Percentiles rank a stretch among this genome's conserved stretches.
These are phyloP conservation scores for Neocloeon triangulifer DNA, from an alignment of 1,140 invertebrate genomes.

Conservation along the genomic window DNA sequence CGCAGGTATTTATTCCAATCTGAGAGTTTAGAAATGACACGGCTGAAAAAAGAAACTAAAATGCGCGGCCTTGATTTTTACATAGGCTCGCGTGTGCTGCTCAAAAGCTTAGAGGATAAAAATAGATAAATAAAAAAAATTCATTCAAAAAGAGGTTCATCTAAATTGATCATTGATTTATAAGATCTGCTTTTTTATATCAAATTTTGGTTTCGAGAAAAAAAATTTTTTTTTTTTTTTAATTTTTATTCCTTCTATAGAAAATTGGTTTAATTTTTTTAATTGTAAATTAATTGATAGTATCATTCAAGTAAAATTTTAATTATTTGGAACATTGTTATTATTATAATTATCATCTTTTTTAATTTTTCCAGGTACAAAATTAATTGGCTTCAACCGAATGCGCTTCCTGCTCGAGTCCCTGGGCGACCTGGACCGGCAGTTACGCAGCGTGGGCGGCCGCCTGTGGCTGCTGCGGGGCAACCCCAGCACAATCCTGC, in stretches of 20 bases:
- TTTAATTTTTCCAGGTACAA: slow-evolving; percentile 23
- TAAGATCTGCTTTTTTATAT: too few species aligned
- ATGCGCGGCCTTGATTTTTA: too few species aligned
- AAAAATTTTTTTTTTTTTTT: neutral
- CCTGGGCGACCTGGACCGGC: slow-evolving; percentile 37
- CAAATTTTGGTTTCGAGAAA: neutral
- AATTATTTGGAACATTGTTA: slow-evolving; percentile 1
- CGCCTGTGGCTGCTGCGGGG: slow-evolving; percentile 36
- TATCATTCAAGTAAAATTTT: slow-evolving; percentile 1
- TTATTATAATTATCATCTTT: too few species aligned
- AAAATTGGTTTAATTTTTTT: neutral
- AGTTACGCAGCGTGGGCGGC: slow-evolving; percentile 30
- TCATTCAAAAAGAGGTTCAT: too few species aligned
- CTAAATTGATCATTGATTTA: too few species aligned
- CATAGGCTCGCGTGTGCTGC: too few species aligned
- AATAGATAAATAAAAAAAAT: too few species aligned
- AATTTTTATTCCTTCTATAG: neutral
- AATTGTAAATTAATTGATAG: too few species aligned
- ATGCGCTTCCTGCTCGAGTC: slow-evolving; percentile 47
- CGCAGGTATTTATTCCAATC: slow-evolving; percentile 27
- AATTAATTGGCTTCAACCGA: slow-evolving; percentile 37
- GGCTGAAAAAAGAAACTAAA: too few species aligned
- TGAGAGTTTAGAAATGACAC: too few species aligned
- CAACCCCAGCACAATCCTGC: slow-evolving; percentile 34
- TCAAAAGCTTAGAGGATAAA: too few species aligned